Percentiles rank a stretch among this genome's conserved stretches.
Conservation (phyloP, 1,140 invertebrate genomes). For the Prorops nasuta region DNA sequence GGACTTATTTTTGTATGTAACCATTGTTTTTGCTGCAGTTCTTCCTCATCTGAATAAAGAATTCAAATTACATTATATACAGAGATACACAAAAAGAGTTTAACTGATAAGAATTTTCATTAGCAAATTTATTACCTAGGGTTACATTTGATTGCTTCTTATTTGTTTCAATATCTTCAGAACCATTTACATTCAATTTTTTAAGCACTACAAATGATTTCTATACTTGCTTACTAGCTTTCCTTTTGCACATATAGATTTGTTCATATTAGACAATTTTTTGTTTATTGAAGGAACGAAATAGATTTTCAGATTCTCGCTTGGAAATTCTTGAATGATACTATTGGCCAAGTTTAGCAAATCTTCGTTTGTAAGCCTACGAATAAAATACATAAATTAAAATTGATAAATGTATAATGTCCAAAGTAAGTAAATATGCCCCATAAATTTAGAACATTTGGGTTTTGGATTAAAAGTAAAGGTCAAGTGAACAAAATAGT, state of each 20-base stretch:
- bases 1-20: slow-evolving; percentile 1
- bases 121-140: not conserved
- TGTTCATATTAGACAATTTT: not conserved
- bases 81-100: not conserved
- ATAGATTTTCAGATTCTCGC: not conserved
- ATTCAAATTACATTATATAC: not conserved
- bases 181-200: not conserved
- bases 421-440: too few species aligned
- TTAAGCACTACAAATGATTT: slow-evolving; percentile 1
- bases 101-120: not conserved
- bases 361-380: slow-evolving; percentile 1
- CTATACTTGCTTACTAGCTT: slow-evolving; percentile 13
- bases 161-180: not conserved
- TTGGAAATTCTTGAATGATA: slow-evolving; percentile 9
- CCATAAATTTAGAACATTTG: too few species aligned
- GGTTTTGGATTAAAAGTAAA: too few species aligned
- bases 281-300: slow-evolving; percentile 1
- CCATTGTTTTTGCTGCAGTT: slow-evolving; percentile 1
- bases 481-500: too few species aligned
- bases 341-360: not conserved
- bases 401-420: too few species aligned
- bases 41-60: not conserved
- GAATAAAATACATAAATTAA: not conserved
- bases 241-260: not conserved
- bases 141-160: not conserved